These are phyloP conservation scores for Platyrinchus mystaceus DNA, from an alignment of 2,797 vertebrate species.

Conservation along the genomic window DNA sequence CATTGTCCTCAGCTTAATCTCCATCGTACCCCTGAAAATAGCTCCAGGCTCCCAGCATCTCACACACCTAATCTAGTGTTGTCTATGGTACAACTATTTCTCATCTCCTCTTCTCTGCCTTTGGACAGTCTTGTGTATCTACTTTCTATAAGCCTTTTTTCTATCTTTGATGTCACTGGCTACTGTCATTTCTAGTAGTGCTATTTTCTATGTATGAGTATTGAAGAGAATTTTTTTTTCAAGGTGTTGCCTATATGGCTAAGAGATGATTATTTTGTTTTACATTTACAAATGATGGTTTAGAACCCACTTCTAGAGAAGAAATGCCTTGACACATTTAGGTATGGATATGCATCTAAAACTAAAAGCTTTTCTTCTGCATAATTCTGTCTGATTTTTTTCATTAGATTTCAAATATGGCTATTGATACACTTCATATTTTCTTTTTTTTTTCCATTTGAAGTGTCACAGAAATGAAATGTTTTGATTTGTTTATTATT, in stretches of 20 bases:
- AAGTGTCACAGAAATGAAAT: background rate
- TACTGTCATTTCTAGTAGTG: background rate
- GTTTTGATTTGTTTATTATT: background rate
- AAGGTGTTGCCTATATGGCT: background rate
- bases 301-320: background rate
- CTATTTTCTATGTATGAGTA: background rate
- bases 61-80: background rate
- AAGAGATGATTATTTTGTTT: background rate
- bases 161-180: background rate
- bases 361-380: background rate
- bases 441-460: rapidly evolving
- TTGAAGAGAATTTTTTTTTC: rapidly evolving
- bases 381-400: background rate
- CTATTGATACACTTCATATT: background rate
- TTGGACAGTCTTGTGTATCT: background rate
- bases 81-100: background rate
- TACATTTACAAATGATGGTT: background rate
- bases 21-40: background rate
- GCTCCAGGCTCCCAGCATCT: background rate
- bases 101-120: background rate
- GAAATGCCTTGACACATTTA: background rate
- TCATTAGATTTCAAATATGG: background rate
- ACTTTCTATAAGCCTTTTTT: background rate
- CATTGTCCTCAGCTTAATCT: background rate
- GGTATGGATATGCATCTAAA: background rate